Conservation (phyloP, 2,797 vertebrate genomes). For the Protosalanx chinensis region DNA sequence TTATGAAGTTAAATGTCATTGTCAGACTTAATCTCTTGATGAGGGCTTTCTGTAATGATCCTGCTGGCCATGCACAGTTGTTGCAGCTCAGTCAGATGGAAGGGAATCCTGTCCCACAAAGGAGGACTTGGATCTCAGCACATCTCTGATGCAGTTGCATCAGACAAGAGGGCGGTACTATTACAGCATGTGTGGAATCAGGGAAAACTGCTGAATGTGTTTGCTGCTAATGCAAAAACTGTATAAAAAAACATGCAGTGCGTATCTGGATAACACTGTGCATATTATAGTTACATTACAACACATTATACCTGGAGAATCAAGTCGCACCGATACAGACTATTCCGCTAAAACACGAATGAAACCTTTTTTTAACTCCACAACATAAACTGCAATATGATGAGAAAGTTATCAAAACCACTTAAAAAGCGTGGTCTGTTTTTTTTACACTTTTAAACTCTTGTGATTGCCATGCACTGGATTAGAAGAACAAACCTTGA, state of each 20-base stretch:
- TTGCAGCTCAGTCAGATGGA: not conserved
- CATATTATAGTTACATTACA: no score
- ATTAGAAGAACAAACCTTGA: conserved; percentile 74
- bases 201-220: not conserved
- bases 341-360: no score
- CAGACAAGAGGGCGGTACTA: conserved; percentile 61
- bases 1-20: no score
- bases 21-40: not conserved
- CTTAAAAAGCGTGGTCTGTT: no score
- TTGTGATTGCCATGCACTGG: not conserved
- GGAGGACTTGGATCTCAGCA: conserved; percentile 16
- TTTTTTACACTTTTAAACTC: not conserved
- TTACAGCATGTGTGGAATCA: not conserved
- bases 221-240: not conserved
- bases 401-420: not conserved
- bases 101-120: conserved; percentile 23
- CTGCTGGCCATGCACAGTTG: not conserved
- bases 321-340: no score
- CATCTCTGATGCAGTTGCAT: conserved; percentile 61
- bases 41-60: not conserved
- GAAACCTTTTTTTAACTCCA: no score
- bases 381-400: not conserved
- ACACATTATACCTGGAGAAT: no score
- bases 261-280: no score
- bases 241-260: no score